Base-by-base conservation (phyloP, 2,113 vertebrate genomes). In the Corydoras maculifer region DNA sequence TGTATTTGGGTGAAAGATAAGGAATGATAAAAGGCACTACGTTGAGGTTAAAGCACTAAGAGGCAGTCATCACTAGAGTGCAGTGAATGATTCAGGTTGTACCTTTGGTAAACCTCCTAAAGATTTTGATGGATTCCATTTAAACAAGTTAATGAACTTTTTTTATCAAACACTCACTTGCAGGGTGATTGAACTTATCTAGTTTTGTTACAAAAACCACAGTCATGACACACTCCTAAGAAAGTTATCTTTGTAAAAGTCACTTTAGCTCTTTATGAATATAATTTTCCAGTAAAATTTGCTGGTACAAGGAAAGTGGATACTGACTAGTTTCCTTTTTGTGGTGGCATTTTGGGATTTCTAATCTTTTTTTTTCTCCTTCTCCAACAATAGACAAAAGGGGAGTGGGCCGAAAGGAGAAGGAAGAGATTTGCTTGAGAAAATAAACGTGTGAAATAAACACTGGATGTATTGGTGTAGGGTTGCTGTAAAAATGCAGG, bases 361-460 rank as follows among this genome's bases (percentile, higher is more conserved):
- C 60, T 75, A 30, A 73, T 72, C 59, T 29, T 69, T 70, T 73
- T 35, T 61, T 53, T 65, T 76, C 73, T 76, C 69, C 66, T 69
- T 11, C 55, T 62, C 58, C 79, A 68, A 84, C 80, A 84, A 87
- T 83, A 78, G 77, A 83, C 60, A 67, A 57, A 76, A 76, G 80
- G 78, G 72, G 75, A 77, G 74, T 50, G 59, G 77, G 64, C 78
- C 69, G 58, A 69, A 70, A 70, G 80, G 76, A 83, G 62, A 74
- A 80, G 84, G 81, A 86, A 83, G 77, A 65, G 51, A 82, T 81
- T 78, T 75, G 79, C 75, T 79, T 83, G 86, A 80, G 82, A 85
- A 87, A 88, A 88, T 80, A 87, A 87, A 83, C 76, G 62, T 81
- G 78, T 65, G 84, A 84, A 87, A 83, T 76, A 79, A 84, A 84